Evolutionary conservation across 2,113 vertebrate genomes (phyloP).

Genomic region (Podarcis raffonei): DNA sequence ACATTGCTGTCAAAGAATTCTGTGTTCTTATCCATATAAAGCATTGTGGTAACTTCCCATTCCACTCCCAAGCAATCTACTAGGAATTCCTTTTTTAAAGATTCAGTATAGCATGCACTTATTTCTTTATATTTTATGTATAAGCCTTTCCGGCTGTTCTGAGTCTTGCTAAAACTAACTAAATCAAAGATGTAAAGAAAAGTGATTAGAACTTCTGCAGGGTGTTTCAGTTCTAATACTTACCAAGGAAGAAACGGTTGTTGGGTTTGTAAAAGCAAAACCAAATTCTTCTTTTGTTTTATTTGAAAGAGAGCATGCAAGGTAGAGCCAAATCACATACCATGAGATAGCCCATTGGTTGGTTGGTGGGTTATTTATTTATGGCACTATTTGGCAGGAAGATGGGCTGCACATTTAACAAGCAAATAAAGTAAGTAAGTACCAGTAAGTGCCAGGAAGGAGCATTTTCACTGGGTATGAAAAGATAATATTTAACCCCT

Average conservation of each 20-base stretch:
- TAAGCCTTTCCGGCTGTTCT: background rate
- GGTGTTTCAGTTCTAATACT: background rate
- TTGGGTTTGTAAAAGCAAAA: slow-evolving; percentile 33
- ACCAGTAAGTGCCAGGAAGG: no score
- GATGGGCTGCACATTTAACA: background rate
- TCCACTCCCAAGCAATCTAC: background rate
- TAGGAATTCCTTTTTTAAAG: background rate
- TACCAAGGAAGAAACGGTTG: slow-evolving; percentile 35
- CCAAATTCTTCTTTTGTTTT: slow-evolving; percentile 60
- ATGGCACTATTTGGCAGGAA: background rate
- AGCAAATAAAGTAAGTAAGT: background rate
- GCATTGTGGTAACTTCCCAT: background rate
- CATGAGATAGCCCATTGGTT: background rate
- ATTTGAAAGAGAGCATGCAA: slow-evolving; percentile 54
- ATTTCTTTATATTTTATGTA: background rate
- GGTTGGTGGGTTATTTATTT: background rate
- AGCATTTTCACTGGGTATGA: background rate
- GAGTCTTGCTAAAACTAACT: rapidly evolving
- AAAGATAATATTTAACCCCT: background rate
- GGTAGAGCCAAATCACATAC: slow-evolving; percentile 36
- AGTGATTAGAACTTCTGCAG: background rate
- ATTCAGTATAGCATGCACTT: background rate
- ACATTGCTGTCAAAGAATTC: background rate
- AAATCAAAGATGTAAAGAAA: background rate
- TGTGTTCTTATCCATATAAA: background rate